These are phyloP conservation scores for Heliconius aoede DNA, from an alignment of 2,888 invertebrate species.

Conservation along the genomic window DNA sequence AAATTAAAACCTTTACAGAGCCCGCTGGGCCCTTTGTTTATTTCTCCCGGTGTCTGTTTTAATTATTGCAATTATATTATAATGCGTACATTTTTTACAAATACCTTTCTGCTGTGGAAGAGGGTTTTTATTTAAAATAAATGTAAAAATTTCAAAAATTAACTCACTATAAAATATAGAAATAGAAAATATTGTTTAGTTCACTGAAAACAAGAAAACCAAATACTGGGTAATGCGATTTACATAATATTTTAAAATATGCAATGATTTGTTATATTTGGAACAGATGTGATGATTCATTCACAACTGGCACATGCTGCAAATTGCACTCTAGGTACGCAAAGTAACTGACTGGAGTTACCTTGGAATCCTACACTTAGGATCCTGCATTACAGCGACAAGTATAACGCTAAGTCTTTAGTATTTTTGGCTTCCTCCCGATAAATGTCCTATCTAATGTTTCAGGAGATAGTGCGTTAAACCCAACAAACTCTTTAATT, in stretches of 20 bases:
- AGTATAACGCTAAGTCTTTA: too few relatives aligned
- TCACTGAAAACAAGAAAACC: not conserved
- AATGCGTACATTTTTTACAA: not conserved
- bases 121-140: too few relatives aligned
- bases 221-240: not conserved
- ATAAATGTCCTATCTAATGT: too few relatives aligned
- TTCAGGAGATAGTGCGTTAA: too few relatives aligned
- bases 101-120: not conserved
- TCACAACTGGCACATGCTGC: too few relatives aligned
- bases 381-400: too few relatives aligned
- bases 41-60: not conserved
- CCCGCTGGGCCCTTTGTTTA: not conserved
- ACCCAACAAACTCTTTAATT: too few relatives aligned
- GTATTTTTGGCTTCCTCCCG: too few relatives aligned
- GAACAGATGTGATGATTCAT: too few relatives aligned
- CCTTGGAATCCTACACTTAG: too few relatives aligned
- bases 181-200: not conserved
- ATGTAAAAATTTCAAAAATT: not conserved
- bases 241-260: conserved; percentile 13
- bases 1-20: not conserved
- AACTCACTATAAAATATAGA: not conserved
- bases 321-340: too few relatives aligned
- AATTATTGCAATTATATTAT: not conserved
- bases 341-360: too few relatives aligned
- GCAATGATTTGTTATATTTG: conserved; percentile 3